A percentile compares a stretch with the other conserved stretches of the same genome.
Conservation (phyloP, 2,113 vertebrate genomes). For the Manacus vitellinus region DNA sequence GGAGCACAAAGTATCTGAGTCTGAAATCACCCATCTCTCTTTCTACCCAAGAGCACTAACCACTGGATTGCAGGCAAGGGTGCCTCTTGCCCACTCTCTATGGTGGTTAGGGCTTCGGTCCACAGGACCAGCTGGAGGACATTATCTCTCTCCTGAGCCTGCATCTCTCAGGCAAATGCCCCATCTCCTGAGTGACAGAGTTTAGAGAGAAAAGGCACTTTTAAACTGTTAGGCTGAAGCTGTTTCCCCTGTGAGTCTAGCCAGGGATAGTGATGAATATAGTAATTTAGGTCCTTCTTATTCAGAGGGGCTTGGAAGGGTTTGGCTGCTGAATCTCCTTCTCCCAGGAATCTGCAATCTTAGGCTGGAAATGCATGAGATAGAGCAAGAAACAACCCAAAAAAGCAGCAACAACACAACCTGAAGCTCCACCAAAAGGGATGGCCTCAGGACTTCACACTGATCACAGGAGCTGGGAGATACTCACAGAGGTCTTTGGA, state of each 20-base stretch:
- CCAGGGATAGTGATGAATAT: not conserved
- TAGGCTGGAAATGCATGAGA: not conserved
- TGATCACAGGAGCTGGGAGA: not conserved
- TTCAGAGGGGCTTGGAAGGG: not conserved
- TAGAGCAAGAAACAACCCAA: not conserved
- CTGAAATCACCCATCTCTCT: not conserved
- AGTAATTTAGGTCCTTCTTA: not conserved
- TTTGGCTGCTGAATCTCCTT: not conserved
- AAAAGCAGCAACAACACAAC: not conserved
- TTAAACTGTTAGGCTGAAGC: not conserved
- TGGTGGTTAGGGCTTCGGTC: not conserved
- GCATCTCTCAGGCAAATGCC: not conserved
- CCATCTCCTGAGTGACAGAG: not conserved
- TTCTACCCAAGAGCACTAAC: not conserved
- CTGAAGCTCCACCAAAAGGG: not conserved
- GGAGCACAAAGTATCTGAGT: not conserved
- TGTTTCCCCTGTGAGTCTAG: not conserved
- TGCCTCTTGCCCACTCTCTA: not conserved
- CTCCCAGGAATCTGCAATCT: not conserved
- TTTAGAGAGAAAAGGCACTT: not conserved
- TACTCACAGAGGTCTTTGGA: not conserved
- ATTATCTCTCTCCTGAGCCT: not conserved
- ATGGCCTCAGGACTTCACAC: not conserved
- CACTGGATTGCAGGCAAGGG: not conserved
- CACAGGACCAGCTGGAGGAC: not conserved